Evolutionary conservation across 2,888 invertebrate species (phyloP).

Genomic region (Macrosiphum euphorbiae): DNA sequence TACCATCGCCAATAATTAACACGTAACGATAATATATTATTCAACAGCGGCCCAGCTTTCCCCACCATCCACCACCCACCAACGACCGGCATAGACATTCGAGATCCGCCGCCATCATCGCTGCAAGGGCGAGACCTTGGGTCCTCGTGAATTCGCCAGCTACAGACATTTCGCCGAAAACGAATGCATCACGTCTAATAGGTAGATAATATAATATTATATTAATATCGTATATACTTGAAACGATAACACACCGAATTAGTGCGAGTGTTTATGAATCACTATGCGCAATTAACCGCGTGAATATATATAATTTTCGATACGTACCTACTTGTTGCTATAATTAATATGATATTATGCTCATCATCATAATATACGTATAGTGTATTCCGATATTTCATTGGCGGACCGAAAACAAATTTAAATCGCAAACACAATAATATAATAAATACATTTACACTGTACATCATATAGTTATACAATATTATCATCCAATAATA

Average conservation of each 20-base stretch:
- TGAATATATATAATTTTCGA: background rate
- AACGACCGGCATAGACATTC: background rate
- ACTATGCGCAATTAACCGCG: background rate
- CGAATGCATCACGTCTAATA: background rate
- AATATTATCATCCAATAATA: background rate
- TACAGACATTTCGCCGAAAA: background rate
- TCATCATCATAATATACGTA: background rate
- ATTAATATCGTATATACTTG: background rate
- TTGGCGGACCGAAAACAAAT: background rate
- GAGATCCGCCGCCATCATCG: background rate
- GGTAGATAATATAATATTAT: background rate
- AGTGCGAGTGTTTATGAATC: background rate
- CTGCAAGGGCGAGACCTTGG: constrained; percentile 24
- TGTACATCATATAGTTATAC: too few species aligned
- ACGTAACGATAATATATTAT: background rate
- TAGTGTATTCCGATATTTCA: background rate
- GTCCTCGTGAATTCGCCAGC: background rate
- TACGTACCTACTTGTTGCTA: background rate
- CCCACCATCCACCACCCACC: background rate
- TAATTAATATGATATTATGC: background rate
- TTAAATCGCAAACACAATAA: background rate
- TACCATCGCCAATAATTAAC: background rate
- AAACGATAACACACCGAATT: background rate
- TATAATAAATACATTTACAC: too few species aligned
- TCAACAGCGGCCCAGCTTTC: background rate